phyloP scores from a whole-genome alignment of 2,113 vertebrate species.

The Chlamydotis undulata region DNA sequence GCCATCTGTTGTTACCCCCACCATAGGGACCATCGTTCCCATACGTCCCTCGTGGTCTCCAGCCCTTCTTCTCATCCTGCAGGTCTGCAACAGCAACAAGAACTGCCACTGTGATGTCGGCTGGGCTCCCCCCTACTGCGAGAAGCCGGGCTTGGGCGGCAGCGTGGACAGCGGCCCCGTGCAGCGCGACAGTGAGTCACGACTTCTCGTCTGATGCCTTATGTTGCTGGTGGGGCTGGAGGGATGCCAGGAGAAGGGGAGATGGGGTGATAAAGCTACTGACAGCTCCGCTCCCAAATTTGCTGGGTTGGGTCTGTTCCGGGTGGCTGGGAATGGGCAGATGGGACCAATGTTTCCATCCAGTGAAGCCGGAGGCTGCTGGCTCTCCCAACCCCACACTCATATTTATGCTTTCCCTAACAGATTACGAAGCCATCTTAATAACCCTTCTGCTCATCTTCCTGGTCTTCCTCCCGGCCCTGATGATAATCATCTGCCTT shows the following conservation, averaged over 20 bases:
- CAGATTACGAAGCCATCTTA: conserved; percentile 79
- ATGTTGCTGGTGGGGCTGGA: fast-evolving
- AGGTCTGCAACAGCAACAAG: conserved; percentile 95
- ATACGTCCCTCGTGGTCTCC: background rate
- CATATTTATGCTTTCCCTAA: background rate
- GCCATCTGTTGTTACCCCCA: background rate
- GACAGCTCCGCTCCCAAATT: background rate
- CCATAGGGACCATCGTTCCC: fast-evolving
- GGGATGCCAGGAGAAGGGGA: fast-evolving
- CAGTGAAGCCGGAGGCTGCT: background rate
- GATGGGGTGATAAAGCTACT: background rate
- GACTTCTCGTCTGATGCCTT: fast-evolving
- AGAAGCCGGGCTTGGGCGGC: conserved; percentile 87
- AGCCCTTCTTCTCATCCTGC: background rate
- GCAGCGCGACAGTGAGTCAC: conserved; percentile 81
- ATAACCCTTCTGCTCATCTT: conserved; percentile 79
- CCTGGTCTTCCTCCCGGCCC: conserved; percentile 81
- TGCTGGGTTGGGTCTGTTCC: background rate
- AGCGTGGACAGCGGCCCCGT: conserved; percentile 93
- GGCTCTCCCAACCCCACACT: background rate
- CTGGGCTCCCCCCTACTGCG: conserved; percentile 91
- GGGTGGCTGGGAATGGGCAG: background rate
- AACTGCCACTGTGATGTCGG: conserved; percentile 91
- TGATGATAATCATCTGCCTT: conserved; percentile 78
- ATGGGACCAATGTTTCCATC: fast-evolving